Evolutionary conservation across 1,140 invertebrate species (phyloP).

Genomic region (Sarcophaga bullata): DNA sequence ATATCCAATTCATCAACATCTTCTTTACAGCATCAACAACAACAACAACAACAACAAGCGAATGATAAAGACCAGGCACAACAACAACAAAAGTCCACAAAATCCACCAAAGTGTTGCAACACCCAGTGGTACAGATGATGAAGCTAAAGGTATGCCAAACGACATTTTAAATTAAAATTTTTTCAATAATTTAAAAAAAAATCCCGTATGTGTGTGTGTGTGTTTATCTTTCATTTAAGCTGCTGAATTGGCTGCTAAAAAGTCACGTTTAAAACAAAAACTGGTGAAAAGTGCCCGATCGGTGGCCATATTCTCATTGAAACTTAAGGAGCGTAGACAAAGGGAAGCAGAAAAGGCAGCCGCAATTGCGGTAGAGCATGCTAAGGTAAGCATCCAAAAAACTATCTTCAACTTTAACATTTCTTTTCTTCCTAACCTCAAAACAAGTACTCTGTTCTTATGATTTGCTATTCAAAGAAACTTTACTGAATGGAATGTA

Average conservation of each 20-base stretch:
- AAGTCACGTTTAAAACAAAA: conserved; percentile 70
- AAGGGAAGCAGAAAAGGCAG: conserved; percentile 75
- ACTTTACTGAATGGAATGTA: too few species aligned
- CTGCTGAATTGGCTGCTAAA: conserved; percentile 72
- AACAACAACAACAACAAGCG: conserved; percentile 43
- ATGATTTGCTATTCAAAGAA: too few species aligned
- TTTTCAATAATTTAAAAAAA: neutral
- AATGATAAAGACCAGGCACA: conserved; percentile 46
- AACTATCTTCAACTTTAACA: conserved; percentile 1
- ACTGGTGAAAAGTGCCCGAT: conserved; percentile 81
- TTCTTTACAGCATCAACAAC: conserved; percentile 54
- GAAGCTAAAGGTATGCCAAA: conserved; percentile 58
- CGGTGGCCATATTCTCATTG: conserved; percentile 83
- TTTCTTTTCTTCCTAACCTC: neutral
- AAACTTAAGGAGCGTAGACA: conserved; percentile 80
- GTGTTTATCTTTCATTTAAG: conserved; percentile 45
- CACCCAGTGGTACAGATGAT: conserved; percentile 52
- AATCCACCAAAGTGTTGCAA: neutral
- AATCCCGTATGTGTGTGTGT: too few species aligned
- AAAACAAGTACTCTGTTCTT: too few species aligned
- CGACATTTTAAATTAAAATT: neutral
- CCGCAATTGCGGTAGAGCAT: conserved; percentile 65
- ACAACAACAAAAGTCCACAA: neutral
- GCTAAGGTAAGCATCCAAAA: conserved; percentile 56
- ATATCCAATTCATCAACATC: conserved; percentile 60